These are phyloP conservation scores for Dendrocincla tyrannina DNA, from an alignment of 2,797 vertebrate genomes.

Conservation along the genomic window DNA sequence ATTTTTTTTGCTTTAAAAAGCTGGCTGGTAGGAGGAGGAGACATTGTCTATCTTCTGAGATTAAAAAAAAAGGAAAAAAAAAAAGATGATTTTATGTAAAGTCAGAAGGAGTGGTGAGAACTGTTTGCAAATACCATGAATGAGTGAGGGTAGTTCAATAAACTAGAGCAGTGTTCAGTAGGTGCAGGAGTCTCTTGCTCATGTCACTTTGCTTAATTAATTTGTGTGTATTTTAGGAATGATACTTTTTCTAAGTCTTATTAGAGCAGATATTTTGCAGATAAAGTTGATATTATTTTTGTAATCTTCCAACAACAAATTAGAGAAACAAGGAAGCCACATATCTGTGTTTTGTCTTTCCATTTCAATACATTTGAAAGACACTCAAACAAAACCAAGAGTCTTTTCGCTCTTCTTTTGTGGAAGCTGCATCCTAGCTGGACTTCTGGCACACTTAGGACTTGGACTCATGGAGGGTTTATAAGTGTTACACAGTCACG, in stretches of 20 bases:
- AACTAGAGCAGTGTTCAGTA: not conserved
- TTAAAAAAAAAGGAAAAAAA: not conserved
- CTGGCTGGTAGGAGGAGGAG: not conserved
- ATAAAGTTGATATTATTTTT: not conserved
- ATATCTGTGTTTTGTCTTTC: not conserved
- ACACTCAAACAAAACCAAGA: not conserved
- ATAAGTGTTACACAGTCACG: not conserved
- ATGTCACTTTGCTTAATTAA: not conserved
- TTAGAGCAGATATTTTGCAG: not conserved
- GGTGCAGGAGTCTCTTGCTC: not conserved
- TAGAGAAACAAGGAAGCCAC: not conserved
- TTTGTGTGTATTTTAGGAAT: not conserved
- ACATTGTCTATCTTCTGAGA: not conserved
- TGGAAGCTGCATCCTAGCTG: not conserved
- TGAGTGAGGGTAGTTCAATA: not conserved
- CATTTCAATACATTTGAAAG: not conserved
- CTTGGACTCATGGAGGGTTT: not conserved
- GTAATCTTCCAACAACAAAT: not conserved
- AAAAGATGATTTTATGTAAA: not conserved
- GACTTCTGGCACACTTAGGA: not conserved
- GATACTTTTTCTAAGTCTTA: not conserved
- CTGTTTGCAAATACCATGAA: not conserved
- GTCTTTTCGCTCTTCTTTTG: rapidly evolving
- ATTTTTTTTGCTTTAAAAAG: not conserved
- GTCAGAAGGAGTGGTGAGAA: not conserved